Conservation (phyloP, 2,797 vertebrate species). For the Acrossocheilus fasciatus region DNA sequence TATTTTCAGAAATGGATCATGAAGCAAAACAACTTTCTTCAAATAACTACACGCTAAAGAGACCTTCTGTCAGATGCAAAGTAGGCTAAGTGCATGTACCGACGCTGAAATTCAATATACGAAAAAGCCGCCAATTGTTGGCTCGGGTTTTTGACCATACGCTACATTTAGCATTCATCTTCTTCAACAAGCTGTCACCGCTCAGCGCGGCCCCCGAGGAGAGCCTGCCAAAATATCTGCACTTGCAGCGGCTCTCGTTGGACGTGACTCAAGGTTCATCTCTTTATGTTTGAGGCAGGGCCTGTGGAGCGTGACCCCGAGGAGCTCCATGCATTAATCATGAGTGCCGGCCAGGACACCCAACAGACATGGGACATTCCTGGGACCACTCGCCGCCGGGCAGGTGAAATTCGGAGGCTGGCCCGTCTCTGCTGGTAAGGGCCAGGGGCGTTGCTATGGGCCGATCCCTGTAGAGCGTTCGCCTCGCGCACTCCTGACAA, state of each 20-base stretch:
- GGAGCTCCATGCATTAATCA: constrained; percentile 73
- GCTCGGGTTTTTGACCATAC: constrained; percentile 44
- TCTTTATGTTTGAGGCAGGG: constrained; percentile 69
- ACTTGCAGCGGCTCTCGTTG: constrained; percentile 55
- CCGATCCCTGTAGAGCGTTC: constrained; percentile 50
- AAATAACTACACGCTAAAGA: neutral
- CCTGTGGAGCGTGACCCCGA: constrained; percentile 71
- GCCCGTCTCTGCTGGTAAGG: constrained; percentile 63
- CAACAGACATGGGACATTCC: constrained; percentile 72
- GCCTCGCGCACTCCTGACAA: constrained; percentile 57
- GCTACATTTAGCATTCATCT: constrained; percentile 57
- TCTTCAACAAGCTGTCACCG: constrained; percentile 63
- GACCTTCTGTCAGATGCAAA: constrained; percentile 15
- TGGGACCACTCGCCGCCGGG: constrained; percentile 72
- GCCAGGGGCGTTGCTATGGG: constrained; percentile 62
- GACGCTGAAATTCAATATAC: constrained; percentile 34
- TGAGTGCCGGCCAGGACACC: constrained; percentile 55
- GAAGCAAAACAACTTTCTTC: neutral
- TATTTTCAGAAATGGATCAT: neutral
- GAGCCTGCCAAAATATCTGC: constrained; percentile 69
- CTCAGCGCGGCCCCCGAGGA: constrained; percentile 30
- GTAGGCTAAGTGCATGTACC: constrained; percentile 26
- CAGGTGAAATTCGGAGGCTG: constrained; percentile 68
- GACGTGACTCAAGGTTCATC: constrained; percentile 70
- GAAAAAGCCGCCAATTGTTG: constrained; percentile 40